Evolutionary conservation across 1,140 invertebrate genomes (phyloP).

Genomic region (Dysdera silvatica): DNA sequence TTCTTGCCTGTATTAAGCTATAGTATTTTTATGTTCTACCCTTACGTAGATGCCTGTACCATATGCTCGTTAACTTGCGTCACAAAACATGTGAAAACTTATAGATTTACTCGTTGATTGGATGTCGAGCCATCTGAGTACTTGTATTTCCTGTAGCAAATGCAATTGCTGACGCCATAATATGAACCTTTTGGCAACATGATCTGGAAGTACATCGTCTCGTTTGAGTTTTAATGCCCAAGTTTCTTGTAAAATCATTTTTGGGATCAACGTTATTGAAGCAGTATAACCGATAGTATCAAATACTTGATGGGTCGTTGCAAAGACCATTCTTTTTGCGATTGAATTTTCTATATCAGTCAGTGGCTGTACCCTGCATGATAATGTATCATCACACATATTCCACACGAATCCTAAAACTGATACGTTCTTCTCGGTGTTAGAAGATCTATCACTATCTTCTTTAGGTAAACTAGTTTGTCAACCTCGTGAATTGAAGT

Average conservation of each 20-base stretch:
- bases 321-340: constrained; percentile 4
- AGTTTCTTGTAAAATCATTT: constrained; percentile 11
- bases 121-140: constrained; percentile 1
- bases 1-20: constrained; percentile 10
- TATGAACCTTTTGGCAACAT: background rate
- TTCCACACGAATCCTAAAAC: constrained; percentile 5
- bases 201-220: constrained; percentile 3
- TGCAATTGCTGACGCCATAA: background rate
- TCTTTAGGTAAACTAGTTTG: background rate
- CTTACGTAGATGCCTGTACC: background rate
- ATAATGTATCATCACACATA: background rate
- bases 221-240: constrained; percentile 9
- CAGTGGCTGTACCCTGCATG: background rate
- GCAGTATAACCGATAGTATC: background rate
- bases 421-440: background rate
- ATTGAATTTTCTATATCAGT: background rate
- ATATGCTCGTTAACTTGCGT: background rate
- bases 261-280: background rate
- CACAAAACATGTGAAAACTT: constrained; percentile 9
- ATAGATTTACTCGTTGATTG: background rate
- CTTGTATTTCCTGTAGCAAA: background rate
- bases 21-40: background rate
- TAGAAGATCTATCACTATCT: background rate
- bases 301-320: background rate
- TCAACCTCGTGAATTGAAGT: constrained; percentile 8